Base-by-base conservation (phyloP, 2,113 vertebrate genomes). In the Ictidomys tridecemlineatus region DNA sequence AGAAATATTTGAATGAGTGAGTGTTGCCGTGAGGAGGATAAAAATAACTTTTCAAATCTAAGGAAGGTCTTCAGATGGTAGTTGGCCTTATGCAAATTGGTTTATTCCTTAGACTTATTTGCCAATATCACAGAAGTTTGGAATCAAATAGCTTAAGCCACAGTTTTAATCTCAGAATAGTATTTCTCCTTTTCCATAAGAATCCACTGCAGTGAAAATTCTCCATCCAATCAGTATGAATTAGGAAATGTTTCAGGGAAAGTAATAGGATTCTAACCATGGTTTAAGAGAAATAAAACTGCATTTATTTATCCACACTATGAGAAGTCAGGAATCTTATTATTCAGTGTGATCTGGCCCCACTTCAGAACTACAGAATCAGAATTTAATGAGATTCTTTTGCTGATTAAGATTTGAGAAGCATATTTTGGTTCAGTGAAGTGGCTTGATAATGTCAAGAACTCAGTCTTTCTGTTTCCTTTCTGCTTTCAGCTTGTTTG, bases 231-330 rank as follows among this genome's bases (percentile, higher is more conserved):
- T 89, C 34, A 28, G n/a, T 56, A 14, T 42, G 84, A 79, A 42
- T 77, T 73, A 84, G 67, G 45, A 58, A 78, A 84, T 65, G 70
- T 93, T 79, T 88, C 42, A 74, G 34, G 45, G 74, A 61, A 85
- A 85, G 51, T 93, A 53, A 78, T 34, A 74, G 79, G 69, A 74
- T 83, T 96, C 83, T 86, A 86, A 78, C 0, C 26, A 37, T 78
- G 84, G 51, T 56, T 94, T 91, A 65, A 67, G 72, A 78, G 72
- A 78, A 85, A 91, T 48, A 85, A 95, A 95, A 72, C 58, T 76
- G 83, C 8, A 28, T 82, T 89, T 97, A 88, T 73, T 96, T 76
- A 61, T 93, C 89, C 69, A 56, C 10, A 51, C 0, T 56, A 37
- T 85, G 53, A 77, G 72, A 93, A 78, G 53, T 72, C 53, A 39